phyloP scores from a whole-genome alignment of 1,140 invertebrate genomes.

The Riptortus pedestris region DNA sequence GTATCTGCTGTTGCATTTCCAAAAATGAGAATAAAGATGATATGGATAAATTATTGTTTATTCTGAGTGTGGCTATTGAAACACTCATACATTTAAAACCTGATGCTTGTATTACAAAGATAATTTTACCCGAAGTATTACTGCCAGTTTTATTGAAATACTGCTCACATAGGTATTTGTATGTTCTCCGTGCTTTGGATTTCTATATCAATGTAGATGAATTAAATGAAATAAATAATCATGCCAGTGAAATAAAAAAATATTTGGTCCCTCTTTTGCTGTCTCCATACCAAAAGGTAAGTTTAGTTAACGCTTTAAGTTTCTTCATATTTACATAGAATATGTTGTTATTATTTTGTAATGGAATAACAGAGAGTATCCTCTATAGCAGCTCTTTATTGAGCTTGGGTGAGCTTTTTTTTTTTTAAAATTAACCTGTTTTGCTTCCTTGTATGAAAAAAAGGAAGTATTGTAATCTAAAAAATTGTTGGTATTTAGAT shows the following conservation, averaged over 20 bases:
- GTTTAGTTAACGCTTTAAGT: too few species aligned
- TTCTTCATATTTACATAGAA: too few species aligned
- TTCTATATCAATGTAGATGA: slow-evolving; percentile 24
- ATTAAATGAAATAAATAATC: slow-evolving; percentile 8
- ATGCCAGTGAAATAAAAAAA: slow-evolving; percentile 23
- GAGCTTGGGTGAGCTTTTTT: too few species aligned
- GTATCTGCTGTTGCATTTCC: not conserved
- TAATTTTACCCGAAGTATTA: slow-evolving; percentile 15
- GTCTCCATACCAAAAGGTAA: slow-evolving; percentile 26
- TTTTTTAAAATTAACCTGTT: too few species aligned
- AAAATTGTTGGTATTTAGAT: too few species aligned
- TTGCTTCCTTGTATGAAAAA: too few species aligned
- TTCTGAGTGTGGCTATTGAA: slow-evolving; percentile 8
- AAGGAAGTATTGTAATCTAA: too few species aligned
- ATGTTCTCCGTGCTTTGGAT: slow-evolving; percentile 22
- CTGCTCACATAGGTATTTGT: not conserved
- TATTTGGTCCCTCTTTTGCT: slow-evolving; percentile 24
- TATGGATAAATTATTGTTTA: not conserved
- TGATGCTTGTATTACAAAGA: not conserved
- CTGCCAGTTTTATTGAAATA: slow-evolving; percentile 9
- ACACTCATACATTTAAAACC: slow-evolving; percentile 19
- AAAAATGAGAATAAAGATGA: not conserved
- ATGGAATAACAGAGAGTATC: too few species aligned
- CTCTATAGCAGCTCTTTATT: too few species aligned
- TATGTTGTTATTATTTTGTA: too few species aligned